A percentile compares a stretch with the other conserved stretches of the same genome.
Conservation (phyloP, 30 jellyfish, hydroid and myxozoan species). For the Cassiopea xamachana region DNA sequence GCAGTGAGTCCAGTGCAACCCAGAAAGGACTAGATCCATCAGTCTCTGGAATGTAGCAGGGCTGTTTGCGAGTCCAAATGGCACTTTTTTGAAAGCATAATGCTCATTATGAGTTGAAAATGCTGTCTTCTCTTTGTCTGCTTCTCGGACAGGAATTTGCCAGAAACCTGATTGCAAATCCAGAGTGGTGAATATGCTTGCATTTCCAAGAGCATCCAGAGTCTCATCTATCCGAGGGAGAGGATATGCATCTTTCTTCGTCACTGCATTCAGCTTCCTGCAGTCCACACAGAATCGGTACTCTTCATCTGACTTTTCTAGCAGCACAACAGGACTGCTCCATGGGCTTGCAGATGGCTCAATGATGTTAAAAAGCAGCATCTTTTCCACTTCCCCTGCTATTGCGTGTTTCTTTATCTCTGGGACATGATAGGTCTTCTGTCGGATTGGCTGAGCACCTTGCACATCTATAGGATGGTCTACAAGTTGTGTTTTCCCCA, state of each 20-base stretch:
- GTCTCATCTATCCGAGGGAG: background rate
- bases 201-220: conserved; percentile 20
- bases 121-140: conserved; percentile 24
- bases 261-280: background rate
- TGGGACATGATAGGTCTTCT: background rate
- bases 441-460: background rate
- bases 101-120: background rate
- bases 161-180: conserved; percentile 51
- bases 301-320: background rate
- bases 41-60: conserved; percentile 68
- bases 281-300: background rate
- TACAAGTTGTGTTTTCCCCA: conserved; percentile 64
- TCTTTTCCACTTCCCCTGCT: background rate
- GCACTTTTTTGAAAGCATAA: background rate
- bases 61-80: conserved; percentile 46
- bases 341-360: background rate
- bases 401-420: background rate
- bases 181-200: conserved; percentile 27
- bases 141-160: conserved; percentile 14
- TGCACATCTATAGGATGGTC: background rate
- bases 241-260: background rate
- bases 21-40: conserved; percentile 51
- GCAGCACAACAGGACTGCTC: background rate
- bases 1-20: conserved; percentile 45
- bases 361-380: background rate